These are phyloP conservation scores for Argopecten irradians DNA, from an alignment of 1,140 invertebrate species.

Conservation along the genomic window DNA sequence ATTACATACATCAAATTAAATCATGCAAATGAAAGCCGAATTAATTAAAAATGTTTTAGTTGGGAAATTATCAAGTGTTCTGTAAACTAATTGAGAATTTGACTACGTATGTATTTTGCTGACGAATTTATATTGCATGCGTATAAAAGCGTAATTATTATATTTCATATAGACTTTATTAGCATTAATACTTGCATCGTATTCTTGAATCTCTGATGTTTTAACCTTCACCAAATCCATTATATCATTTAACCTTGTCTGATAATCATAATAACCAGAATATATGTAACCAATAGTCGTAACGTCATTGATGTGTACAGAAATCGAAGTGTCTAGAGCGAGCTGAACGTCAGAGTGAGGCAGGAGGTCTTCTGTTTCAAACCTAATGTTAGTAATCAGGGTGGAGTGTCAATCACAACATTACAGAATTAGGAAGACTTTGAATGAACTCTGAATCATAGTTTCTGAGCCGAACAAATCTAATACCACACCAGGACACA, in stretches of 20 bases:
- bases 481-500: constrained; percentile 15
- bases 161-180: too few relatives aligned
- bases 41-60: too few relatives aligned
- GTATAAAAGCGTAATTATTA: too few relatives aligned
- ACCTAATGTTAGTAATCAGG: not conserved
- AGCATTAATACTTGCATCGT: too few relatives aligned
- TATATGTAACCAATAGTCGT: not conserved
- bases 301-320: not conserved
- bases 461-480: not conserved
- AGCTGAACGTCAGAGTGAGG: not conserved
- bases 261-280: not conserved
- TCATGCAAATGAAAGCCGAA: too few relatives aligned
- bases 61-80: too few relatives aligned
- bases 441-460: not conserved
- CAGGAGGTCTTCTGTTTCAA: not conserved
- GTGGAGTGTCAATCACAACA: not conserved
- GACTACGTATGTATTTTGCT: too few relatives aligned
- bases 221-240: not conserved
- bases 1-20: too few relatives aligned
- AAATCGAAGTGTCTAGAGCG: not conserved
- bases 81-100: too few relatives aligned
- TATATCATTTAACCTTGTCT: not conserved
- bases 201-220: too few relatives aligned
- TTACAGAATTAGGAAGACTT: not conserved
- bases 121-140: too few relatives aligned